Base-by-base conservation (phyloP, 2,888 invertebrate species). In the Calameuta idolon region DNA sequence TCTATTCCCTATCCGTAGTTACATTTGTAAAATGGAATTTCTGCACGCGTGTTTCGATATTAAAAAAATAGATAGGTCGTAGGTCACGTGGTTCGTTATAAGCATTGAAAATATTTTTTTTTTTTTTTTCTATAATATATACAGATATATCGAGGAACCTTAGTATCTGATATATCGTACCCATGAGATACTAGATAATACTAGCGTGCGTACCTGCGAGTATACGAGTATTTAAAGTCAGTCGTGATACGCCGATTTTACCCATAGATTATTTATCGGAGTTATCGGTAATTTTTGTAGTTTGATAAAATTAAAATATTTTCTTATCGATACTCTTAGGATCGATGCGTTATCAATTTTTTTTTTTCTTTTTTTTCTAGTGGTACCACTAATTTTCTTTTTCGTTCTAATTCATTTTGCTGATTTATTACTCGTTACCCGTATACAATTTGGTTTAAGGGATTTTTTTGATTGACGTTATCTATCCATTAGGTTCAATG, bases 381-480 rank as follows among this genome's bases (percentile, higher is more conserved):
- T 1, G 23, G 23, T 5, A 9, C 1, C 2, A 9, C 1, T 0
- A 55, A 55, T 55, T 55, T 55, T 15, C 0, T 23, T 23, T 2
- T 15, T 0, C 5, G 2, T 55, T 55, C 55, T 23, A 55, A 55
- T 55, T 55, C 23, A 1, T 9, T 55, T 23, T 55, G 2, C 5
- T 55, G 23, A 55, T 55, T 23, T 23, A 23, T 55, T 55, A 55
- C 23, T 55, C 4, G 55, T 23, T 55, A 55, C 2, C 23, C 9
- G 23, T 23, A 23, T 55, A 23, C 9, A 23, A 9, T 55, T 11
- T 30, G 79, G 75, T 80, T 69, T 69, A 34, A 75, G 71, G 76
- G 77, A 80, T 82, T 76, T 81, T 81, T 73, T 80, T 75, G 83
- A 83, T 81, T 80, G 82, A 79, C 80, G 76, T 76, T 75, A 80